These are phyloP conservation scores for Columba guinea DNA, from an alignment of 2,797 vertebrate genomes.

Conservation along the genomic window DNA sequence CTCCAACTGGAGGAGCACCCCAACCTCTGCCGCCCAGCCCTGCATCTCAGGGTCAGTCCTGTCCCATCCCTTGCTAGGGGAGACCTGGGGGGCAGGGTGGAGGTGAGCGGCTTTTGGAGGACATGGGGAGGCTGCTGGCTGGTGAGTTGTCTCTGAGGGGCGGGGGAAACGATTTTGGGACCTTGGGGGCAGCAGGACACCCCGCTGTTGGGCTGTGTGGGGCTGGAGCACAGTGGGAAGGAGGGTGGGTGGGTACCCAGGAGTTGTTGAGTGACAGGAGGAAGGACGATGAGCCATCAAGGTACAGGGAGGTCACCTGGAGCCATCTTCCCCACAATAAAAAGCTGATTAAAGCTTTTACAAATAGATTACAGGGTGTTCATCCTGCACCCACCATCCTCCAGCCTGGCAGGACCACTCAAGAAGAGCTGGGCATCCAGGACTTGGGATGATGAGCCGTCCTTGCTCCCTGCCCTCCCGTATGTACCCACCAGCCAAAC, in stretches of 20 bases:
- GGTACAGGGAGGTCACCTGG: neutral
- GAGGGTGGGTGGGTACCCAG: neutral
- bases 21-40: neutral
- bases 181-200: neutral
- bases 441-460: fast-evolving
- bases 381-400: fast-evolving
- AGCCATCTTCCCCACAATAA: neutral
- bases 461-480: neutral
- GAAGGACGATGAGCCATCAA: neutral
- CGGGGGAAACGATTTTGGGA: neutral
- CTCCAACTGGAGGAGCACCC: neutral
- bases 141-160: neutral
- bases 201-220: neutral
- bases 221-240: neutral
- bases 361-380: neutral
- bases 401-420: neutral
- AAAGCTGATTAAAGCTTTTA: neutral
- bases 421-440: neutral
- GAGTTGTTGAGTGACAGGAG: neutral
- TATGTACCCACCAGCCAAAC: neutral
- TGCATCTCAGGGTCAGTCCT: neutral
- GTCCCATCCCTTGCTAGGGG: neutral
- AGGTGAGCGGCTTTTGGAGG: neutral
- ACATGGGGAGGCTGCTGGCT: neutral
- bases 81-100: neutral